Evolutionary conservation across 2,113 vertebrate species (phyloP).

Genomic region (Mormoops blainvillei): DNA sequence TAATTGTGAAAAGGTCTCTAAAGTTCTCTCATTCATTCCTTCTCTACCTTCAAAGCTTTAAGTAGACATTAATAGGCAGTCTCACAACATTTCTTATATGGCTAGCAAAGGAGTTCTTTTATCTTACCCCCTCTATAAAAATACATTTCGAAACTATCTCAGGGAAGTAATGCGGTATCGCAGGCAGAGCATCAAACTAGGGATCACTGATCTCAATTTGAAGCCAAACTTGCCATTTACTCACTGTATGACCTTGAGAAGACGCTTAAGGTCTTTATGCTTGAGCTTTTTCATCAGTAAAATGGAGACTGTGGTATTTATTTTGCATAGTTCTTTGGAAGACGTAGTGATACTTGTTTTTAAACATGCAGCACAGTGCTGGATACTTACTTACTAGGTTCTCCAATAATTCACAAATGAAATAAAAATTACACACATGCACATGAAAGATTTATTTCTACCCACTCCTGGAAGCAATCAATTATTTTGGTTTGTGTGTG

Average conservation of each 20-base stretch:
- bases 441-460: not conserved
- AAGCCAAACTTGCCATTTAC: not conserved
- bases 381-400: not conserved
- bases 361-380: not conserved
- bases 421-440: not conserved
- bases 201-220: not conserved
- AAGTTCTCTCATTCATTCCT: not conserved
- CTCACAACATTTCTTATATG: not conserved
- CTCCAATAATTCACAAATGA: not conserved
- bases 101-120: not conserved
- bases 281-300: not conserved
- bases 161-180: not conserved
- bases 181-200: not conserved
- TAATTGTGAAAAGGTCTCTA: not conserved
- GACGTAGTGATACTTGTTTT: not conserved
- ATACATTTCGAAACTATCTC: not conserved
- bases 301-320: not conserved
- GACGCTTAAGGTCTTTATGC: not conserved
- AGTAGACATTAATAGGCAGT: not conserved
- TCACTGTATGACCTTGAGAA: not conserved
- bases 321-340: not conserved
- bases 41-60: not conserved
- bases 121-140: not conserved
- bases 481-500: not conserved
- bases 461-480: not conserved